Evolutionary conservation across 1,140 invertebrate species (phyloP), one percentile per base, ranked within the genome.

Genomic region (Ericerus pela): DNA sequence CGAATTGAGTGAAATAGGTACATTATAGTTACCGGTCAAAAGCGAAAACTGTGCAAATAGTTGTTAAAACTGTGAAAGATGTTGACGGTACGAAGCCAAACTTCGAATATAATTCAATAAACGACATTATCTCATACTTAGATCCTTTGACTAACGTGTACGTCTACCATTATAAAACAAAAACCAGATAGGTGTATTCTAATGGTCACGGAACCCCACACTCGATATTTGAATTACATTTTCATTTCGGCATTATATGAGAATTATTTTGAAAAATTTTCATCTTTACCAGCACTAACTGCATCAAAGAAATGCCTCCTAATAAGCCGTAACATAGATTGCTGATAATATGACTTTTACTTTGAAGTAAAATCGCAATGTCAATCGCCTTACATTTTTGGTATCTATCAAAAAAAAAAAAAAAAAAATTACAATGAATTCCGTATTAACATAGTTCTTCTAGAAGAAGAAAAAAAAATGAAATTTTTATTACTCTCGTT

Each of bases 81-180:
- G 41, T 24, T 22, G 41, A 47, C 2, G 41, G 41, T 22, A 47
- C 41, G 14, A 24, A 24, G 3, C 41, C 41, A 47, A 47, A 47
- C 14, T 47, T 47, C 2, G 41, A 47, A 16, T 47, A 47, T 47
- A 47, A 22, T 47, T 47, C 41, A 22, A 47, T 47, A 24, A 47
- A 47, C 41, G 41, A 47, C 41, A 47, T 47, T 14, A 47, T 10
- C 20, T 47, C 41, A 14, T 47, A 24, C 16, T 47, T 47, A 10
- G 41, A 47, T 47, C 41, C 41, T 47, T 47, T 47, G 41, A 47
- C 41, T 24, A 47, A 14, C 22, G 41, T 47, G 41, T 47, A 47
- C 6, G 41, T 47, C 41, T 47, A 10, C n/a, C n/a, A n/a, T n/a
- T n/a, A n/a, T n/a, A n/a, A 10, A 22, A 47, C 22, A 14, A 24